phyloP scores from a whole-genome alignment of 2,113 vertebrate species.

The Hyperopisus bebe region DNA sequence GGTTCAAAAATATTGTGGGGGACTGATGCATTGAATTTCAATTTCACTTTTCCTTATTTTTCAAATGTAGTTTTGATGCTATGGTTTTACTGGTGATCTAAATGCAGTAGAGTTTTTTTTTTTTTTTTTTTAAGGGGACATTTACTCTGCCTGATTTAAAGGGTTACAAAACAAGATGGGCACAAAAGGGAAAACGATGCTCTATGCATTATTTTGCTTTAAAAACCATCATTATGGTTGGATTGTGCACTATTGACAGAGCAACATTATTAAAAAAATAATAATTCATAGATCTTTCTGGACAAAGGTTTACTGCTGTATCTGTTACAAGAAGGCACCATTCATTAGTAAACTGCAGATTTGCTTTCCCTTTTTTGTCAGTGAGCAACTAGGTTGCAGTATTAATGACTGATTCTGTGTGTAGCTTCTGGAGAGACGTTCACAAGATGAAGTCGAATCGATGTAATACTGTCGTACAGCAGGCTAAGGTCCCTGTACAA shows the following conservation, averaged over 20 bases:
- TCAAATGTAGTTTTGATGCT: conserved; percentile 64
- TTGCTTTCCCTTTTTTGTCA: conserved; percentile 35
- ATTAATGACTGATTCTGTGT: conserved; percentile 43
- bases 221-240: conserved; percentile 65
- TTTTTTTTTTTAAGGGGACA: conserved; percentile 42
- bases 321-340: conserved; percentile 57
- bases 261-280: conserved; percentile 46
- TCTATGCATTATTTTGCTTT: conserved; percentile 55
- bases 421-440: conserved; percentile 56
- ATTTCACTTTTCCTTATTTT: conserved; percentile 29
- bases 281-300: conserved; percentile 56
- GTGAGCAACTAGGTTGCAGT: conserved; percentile 65
- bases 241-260: conserved; percentile 71
- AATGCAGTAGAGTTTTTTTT: conserved; percentile 55
- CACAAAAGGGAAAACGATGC: conserved; percentile 55
- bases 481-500: conserved; percentile 18
- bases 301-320: conserved; percentile 60
- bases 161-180: conserved; percentile 48
- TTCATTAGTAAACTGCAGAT: conserved; percentile 58
- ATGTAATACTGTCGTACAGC: conserved; percentile 52
- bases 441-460: conserved; percentile 1
- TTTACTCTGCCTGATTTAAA: conserved; percentile 63
- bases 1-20: conserved; percentile 24
- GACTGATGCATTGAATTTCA: conserved; percentile 13
- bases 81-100: conserved; percentile 59